A percentile compares a stretch with the other conserved stretches of the same genome.
phyloP scores from a whole-genome alignment of 2,888 invertebrate genomes.

The Apodemia hepburni region DNA sequence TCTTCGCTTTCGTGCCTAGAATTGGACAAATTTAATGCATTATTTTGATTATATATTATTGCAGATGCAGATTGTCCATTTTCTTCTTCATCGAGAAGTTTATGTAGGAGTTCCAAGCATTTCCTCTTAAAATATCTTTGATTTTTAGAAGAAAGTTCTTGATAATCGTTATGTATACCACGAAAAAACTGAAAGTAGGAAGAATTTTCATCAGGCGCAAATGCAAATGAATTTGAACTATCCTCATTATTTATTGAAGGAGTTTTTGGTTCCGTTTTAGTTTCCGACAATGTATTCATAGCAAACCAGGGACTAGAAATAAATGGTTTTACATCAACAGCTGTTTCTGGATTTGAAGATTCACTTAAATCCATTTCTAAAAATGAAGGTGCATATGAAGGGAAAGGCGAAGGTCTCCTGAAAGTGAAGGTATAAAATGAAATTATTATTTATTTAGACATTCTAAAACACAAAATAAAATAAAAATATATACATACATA shows the following conservation, averaged over 20 bases:
- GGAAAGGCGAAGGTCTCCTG: constrained; percentile 48
- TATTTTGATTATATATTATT: constrained; percentile 23
- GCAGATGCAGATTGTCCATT: constrained; percentile 22
- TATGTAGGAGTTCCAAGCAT: constrained; percentile 55
- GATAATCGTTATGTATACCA: constrained; percentile 60
- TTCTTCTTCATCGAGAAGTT: constrained; percentile 58
- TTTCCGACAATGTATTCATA: constrained; percentile 24
- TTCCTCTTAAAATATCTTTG: constrained; percentile 57
- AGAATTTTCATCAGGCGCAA: constrained; percentile 56
- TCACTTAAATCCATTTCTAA: constrained; percentile 39
- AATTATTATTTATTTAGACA: not conserved
- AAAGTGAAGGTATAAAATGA: not conserved
- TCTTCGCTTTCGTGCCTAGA: constrained; percentile 25
- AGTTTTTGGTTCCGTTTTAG: constrained; percentile 27
- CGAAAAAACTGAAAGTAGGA: constrained; percentile 70
- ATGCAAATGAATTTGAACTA: constrained; percentile 43
- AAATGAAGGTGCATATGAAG: constrained; percentile 42
- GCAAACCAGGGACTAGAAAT: constrained; percentile 40
- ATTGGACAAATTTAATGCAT: constrained; percentile 28
- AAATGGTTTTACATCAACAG: constrained; percentile 41
- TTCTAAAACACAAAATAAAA: not conserved
- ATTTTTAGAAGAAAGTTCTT: constrained; percentile 47
- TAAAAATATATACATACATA: constrained; percentile 45
- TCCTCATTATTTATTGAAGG: constrained; percentile 38
- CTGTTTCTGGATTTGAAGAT: constrained; percentile 27